phyloP scores from a whole-genome alignment of 2,113 vertebrate species.

The Herpetotheres cachinnans region DNA sequence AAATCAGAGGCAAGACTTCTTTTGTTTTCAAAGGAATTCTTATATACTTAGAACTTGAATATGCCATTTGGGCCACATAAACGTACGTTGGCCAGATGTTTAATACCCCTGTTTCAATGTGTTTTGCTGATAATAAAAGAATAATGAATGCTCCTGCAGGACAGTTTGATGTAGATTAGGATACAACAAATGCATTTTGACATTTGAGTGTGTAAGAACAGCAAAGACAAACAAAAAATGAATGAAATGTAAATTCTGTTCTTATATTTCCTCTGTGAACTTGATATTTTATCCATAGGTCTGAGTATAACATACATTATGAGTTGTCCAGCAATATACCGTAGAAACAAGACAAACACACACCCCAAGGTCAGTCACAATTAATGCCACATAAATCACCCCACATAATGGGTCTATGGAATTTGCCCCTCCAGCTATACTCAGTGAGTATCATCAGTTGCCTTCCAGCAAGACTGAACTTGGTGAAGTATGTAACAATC shows the following conservation, averaged over 20 bases:
- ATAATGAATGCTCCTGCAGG: slow-evolving; percentile 37
- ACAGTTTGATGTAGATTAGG: slow-evolving; percentile 38
- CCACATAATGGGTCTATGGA: not conserved
- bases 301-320: not conserved
- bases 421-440: not conserved
- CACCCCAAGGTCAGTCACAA: not conserved
- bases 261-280: slow-evolving; percentile 27
- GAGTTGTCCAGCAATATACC: not conserved
- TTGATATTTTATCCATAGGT: not conserved
- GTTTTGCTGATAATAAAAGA: slow-evolving; percentile 49
- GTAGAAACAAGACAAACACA: not conserved
- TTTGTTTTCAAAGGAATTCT: slow-evolving; percentile 22
- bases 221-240: not conserved
- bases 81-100: slow-evolving; percentile 49
- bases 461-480: not conserved
- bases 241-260: slow-evolving; percentile 8
- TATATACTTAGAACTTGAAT: not conserved
- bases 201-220: not conserved
- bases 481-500: not conserved
- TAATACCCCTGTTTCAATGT: slow-evolving; percentile 32
- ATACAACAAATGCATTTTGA: slow-evolving; percentile 28
- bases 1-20: not conserved
- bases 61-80: slow-evolving; percentile 55
- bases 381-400: not conserved
- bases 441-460: not conserved